Percentiles rank a stretch among this genome's conserved stretches.
Conservation (phyloP, 35 echinoderm and acorn worm species). For the Lytechinus pictus region DNA sequence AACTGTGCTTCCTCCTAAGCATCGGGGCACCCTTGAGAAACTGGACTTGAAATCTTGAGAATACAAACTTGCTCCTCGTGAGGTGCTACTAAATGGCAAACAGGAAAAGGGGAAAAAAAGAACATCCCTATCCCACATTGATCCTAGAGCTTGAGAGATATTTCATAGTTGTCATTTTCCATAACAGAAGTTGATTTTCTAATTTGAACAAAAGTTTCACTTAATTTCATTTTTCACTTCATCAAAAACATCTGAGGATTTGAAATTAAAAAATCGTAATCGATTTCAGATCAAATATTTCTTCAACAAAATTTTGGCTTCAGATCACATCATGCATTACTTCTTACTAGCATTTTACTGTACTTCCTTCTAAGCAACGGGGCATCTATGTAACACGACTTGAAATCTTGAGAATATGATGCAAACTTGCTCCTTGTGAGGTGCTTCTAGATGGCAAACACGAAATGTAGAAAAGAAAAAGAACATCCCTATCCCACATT, state of each 20-base stretch:
- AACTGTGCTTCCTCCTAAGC: background rate
- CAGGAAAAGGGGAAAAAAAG: background rate
- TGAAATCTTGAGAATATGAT: too few species aligned
- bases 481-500: background rate
- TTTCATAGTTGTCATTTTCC: background rate
- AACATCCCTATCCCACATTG: background rate
- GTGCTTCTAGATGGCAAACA: background rate
- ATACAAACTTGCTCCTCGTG: background rate
- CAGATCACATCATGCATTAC: too few species aligned
- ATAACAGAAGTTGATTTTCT: background rate
- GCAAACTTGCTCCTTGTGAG: background rate
- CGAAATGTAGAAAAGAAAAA: background rate
- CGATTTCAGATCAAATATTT: background rate
- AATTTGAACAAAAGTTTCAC: background rate
- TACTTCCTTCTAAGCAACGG: too few species aligned
- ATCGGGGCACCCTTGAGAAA: background rate
- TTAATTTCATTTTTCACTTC: background rate
- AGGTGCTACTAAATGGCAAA: background rate
- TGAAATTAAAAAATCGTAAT: background rate
- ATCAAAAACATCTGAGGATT: background rate
- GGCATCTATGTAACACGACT: too few species aligned
- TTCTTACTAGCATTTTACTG: too few species aligned
- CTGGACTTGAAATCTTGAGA: background rate
- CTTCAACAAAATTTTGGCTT: background rate
- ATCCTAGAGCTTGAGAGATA: background rate